Evolutionary conservation across 92 coral and sea anemone species (phyloP), one percentile per base, ranked within the genome.

Genomic region (Ricordea florida): DNA sequence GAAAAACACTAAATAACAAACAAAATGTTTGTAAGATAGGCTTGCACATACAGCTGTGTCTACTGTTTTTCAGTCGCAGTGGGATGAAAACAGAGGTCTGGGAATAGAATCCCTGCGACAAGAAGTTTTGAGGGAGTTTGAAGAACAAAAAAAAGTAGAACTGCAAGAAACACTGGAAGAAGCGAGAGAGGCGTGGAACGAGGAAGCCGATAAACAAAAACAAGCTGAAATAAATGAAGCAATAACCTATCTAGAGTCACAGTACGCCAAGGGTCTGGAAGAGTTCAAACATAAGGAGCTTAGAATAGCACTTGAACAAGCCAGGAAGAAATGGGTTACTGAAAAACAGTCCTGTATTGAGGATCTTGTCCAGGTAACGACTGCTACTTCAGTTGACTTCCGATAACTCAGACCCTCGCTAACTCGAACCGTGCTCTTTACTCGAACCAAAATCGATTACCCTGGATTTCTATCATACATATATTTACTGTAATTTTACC

Each of bases 211-310:
- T 66, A 67, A 79, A 58, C 76, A 74, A 22, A 78, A 76, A 31
- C 93, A 90, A 27, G 72, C 79, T n/a, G 97, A 92, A 62, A 58
- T 90, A 18, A 87, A 93, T 36, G 89, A 92, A 53, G 91, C 97
- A 18, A 88, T 93, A 49, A 66, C 57, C 40, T 93, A 87, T 61
- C 89, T 93, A 0, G 98, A 93, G 86, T 81, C 85, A n/a, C 89
- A 93, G 40, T 93, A 93, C 51, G 62, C 90, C 45, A 89, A 82
- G 87, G 89, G 91, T 49, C 55, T 94, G 73, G 93, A 92, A 41
- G 97, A 94, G 81, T 94, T 94, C 47, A 93, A 89, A 61, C 93
- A 92, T 65, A 94, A 83, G 72, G 97, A 89, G 62, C 66, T 94
- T 15, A 85, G 83, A 74, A 83, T 78, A 24, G 90, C 85, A 60